Evolutionary conservation across 2,888 invertebrate genomes (phyloP), one percentile per base, ranked within the genome.

Genomic region (Melanostoma mellinum): DNA sequence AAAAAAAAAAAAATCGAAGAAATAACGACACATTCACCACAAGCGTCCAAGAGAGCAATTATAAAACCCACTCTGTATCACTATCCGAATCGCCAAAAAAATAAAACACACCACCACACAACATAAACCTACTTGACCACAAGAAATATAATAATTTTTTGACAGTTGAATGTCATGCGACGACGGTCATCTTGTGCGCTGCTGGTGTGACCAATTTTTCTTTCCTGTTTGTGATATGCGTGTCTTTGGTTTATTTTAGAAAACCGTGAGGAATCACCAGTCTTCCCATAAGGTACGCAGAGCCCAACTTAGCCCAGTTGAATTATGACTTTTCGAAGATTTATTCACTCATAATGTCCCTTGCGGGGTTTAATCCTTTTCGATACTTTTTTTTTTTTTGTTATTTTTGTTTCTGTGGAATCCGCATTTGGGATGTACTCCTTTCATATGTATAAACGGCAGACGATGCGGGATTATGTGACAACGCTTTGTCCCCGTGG

Each of bases 321-420:
- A 84, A 71, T 84, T 84, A 84, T 84, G 74, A 67, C 67, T 79
- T 79, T 71, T 74, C 69, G 74, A 75, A 84, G 84, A 84, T 84
- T 84, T 84, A 84, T 84, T 84, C 74, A 77, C 63, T 82, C 78
- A 82, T 74, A 82, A 82, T 82, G 82, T 82, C 82, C 82, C 79
- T 79, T 65, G 73, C 77, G 73, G 84, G 82, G 55, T 42, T 77
- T 78, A 84, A 84, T 78, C 78, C 78, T 78, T 82, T 56, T 46
- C 48, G 56, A 67, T 65, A 55, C 60, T 72, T 32, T 67, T 58
- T 72, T 32, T 67, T 58, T 75, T 58, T 63, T 50, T 50, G 63
- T 46, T 68, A 42, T 74, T 40, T 61, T 61, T 60, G 60, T 63
- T 69, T 69, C 44, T 38, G 56, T 32, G 56, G 55, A 79, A 61